Percentiles rank a stretch among this genome's conserved stretches.
phyloP scores from a whole-genome alignment of 92 coral and sea anemone genomes.

The Zoanthus gigantus region DNA sequence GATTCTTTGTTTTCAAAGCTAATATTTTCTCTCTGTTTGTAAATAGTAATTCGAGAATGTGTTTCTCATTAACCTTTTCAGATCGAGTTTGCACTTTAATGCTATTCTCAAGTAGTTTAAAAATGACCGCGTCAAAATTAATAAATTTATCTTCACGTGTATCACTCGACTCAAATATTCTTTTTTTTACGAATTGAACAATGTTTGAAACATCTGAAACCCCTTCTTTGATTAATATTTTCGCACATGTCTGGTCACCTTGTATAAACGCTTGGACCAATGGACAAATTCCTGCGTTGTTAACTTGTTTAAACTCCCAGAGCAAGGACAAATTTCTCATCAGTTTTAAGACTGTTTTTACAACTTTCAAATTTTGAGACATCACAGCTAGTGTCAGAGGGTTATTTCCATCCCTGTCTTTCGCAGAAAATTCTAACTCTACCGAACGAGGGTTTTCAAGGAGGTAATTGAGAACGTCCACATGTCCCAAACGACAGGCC shows the following conservation, averaged over 20 bases:
- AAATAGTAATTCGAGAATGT: constrained; percentile 77
- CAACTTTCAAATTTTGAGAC: constrained; percentile 72
- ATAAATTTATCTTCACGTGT: background rate
- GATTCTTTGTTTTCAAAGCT: constrained; percentile 29
- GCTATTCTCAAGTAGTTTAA: constrained; percentile 1
- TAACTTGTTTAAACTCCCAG: constrained; percentile 62
- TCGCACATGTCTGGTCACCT: constrained; percentile 77
- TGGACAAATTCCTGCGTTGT: constrained; percentile 90
- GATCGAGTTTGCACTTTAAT: constrained; percentile 15
- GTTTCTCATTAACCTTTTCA: constrained; percentile 56
- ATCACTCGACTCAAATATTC: constrained; percentile 18
- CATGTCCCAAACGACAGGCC: constrained; percentile 76
- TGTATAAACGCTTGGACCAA: constrained; percentile 76
- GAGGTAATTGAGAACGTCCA: constrained; percentile 61
- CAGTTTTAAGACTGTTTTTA: constrained; percentile 55
- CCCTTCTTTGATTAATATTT: constrained; percentile 67
- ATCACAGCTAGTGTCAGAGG: constrained; percentile 74
- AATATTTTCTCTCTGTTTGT: constrained; percentile 58
- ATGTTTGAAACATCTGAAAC: constrained; percentile 70
- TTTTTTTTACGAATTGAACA: constrained; percentile 61
- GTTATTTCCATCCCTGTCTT: constrained; percentile 76
- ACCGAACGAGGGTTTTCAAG: constrained; percentile 61
- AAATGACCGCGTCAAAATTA: constrained; percentile 24
- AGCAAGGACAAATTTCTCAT: constrained; percentile 44
- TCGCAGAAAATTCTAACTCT: constrained; percentile 61